These are phyloP conservation scores for Salvelinus fontinalis DNA, from an alignment of 2,113 vertebrate genomes.

Conservation along the genomic window DNA sequence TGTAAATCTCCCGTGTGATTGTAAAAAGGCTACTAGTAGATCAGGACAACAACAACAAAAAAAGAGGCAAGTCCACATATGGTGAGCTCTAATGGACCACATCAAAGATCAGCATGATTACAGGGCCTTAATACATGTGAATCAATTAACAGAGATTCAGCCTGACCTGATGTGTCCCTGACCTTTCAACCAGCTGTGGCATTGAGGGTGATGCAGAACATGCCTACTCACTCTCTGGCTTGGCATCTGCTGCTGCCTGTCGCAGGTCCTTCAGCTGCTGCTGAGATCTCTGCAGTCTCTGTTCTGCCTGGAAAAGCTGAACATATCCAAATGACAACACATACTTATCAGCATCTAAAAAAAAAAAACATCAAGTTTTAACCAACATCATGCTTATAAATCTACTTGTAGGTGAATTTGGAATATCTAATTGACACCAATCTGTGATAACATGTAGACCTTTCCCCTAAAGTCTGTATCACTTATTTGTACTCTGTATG, in stretches of 20 bases:
- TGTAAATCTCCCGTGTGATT: conserved; percentile 47
- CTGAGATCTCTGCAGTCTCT: conserved; percentile 87
- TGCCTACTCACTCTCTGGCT: conserved; percentile 90
- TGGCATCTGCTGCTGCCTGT: conserved; percentile 86
- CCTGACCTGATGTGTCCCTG: conserved; percentile 33
- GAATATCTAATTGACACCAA: neutral
- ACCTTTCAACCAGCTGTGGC: conserved; percentile 36
- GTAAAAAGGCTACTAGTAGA: conserved; percentile 8
- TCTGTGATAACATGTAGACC: too few species aligned
- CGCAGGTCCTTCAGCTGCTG: conserved; percentile 91
- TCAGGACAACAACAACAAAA: conserved; percentile 18
- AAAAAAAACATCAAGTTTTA: neutral
- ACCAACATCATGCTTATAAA: conserved; percentile 1
- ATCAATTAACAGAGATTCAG: conserved; percentile 40
- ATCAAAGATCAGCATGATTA: conserved; percentile 53
- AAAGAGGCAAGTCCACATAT: conserved; percentile 30
- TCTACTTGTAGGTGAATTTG: neutral
- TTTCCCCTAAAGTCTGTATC: neutral
- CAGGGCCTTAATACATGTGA: conserved; percentile 47
- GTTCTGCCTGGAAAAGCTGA: conserved; percentile 90
- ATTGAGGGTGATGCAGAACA: conserved; percentile 13
- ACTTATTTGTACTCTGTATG: neutral
- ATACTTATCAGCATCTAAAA: conserved; percentile 9
- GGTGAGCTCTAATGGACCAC: conserved; percentile 37
- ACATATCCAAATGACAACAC: conserved; percentile 16